A percentile compares a stretch with the other conserved stretches of the same genome.
These are phyloP conservation scores for Campylomormyrus tamandua DNA, from an alignment of 2,113 vertebrate species.

Conservation along the genomic window DNA sequence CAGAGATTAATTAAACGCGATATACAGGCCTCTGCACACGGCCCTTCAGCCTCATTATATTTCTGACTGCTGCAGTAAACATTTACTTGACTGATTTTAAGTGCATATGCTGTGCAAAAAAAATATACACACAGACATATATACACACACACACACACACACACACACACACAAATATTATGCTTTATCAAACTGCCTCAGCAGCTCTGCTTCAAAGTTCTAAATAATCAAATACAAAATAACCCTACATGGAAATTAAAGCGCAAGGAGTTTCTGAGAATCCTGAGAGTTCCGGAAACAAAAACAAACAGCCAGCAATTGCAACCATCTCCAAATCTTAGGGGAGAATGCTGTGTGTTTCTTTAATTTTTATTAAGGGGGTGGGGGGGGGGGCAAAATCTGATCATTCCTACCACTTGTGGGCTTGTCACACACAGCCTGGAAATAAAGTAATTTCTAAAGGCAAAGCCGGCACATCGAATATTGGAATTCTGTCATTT, in stretches of 20 bases:
- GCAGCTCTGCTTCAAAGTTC: not conserved
- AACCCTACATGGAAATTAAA: not conserved
- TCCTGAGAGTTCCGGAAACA: not conserved
- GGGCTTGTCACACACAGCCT: not conserved
- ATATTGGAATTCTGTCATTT: constrained; percentile 35
- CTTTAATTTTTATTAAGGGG: not conserved
- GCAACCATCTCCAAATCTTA: not conserved
- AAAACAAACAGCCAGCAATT: not conserved
- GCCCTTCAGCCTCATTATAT: not conserved
- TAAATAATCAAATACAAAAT: not conserved
- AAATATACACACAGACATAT: not conserved
- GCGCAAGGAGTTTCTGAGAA: not conserved
- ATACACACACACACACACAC: too few relatives aligned
- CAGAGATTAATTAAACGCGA: constrained; percentile 71
- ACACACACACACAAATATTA: not conserved
- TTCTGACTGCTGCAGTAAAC: not conserved
- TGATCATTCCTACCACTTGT: not conserved
- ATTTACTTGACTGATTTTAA: not conserved
- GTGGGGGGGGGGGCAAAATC: not conserved
- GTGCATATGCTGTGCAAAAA: not conserved
- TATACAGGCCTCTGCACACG: not conserved
- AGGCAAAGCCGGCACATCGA: constrained; percentile 8
- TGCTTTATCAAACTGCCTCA: not conserved
- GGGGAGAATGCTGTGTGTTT: not conserved
- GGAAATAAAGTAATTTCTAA: not conserved